phyloP scores from a whole-genome alignment of 1,140 invertebrate species.

The Choristoneura fumiferana region DNA sequence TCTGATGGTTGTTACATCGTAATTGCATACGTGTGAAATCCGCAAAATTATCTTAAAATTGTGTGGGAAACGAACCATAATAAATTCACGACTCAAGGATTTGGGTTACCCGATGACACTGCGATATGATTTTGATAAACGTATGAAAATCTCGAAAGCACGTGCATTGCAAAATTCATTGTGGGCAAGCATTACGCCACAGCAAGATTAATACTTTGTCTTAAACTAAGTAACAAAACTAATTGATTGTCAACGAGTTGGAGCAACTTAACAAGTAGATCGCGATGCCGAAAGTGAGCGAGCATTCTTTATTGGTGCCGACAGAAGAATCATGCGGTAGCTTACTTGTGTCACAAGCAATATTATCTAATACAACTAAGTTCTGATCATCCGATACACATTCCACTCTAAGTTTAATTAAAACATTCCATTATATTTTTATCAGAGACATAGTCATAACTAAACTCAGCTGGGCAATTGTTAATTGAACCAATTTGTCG shows the following conservation, averaged over 20 bases:
- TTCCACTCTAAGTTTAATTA: too few relatives aligned
- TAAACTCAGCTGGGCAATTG: too few relatives aligned
- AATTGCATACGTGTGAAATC: slow-evolving; percentile 12
- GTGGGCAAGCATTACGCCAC: not conserved
- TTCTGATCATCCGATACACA: too few relatives aligned
- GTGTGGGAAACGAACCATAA: slow-evolving; percentile 4
- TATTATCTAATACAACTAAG: too few relatives aligned
- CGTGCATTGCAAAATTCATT: not conserved
- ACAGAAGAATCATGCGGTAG: not conserved
- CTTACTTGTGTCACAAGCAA: too few relatives aligned
- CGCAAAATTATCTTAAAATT: not conserved
- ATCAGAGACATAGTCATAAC: too few relatives aligned
- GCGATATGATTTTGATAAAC: slow-evolving; percentile 1
- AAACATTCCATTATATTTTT: too few relatives aligned
- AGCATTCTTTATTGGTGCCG: slow-evolving; percentile 1
- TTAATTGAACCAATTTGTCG: too few relatives aligned
- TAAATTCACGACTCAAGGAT: slow-evolving; percentile 3
- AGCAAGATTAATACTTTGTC: slow-evolving; percentile 16
- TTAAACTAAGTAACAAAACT: slow-evolving; percentile 14
- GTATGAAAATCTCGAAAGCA: slow-evolving; percentile 17
- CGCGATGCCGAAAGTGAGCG: slow-evolving; percentile 5
- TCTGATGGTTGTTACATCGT: slow-evolving; percentile 4
- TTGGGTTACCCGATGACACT: slow-evolving; percentile 2
- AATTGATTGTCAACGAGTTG: slow-evolving; percentile 16
- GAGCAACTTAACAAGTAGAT: slow-evolving; percentile 1